phyloP scores from a whole-genome alignment of 2,113 vertebrate species.

The Colius striatus region DNA sequence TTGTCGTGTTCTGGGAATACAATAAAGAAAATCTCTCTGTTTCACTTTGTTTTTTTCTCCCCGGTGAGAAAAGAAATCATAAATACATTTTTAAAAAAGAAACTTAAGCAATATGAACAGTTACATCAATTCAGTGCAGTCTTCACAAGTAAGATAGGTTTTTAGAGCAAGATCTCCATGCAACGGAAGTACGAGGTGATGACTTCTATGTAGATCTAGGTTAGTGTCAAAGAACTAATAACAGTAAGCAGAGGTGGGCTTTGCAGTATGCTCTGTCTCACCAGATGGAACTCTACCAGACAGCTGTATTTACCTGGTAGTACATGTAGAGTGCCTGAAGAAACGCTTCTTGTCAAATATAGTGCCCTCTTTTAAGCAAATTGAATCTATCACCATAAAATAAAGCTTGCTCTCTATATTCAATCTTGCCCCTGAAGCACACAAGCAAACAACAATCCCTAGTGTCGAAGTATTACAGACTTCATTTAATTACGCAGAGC shows the following conservation, averaged over 20 bases:
- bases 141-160: not conserved
- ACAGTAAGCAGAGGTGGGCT: not conserved
- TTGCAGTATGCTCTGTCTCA: not conserved
- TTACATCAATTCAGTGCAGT: not conserved
- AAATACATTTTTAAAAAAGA: not conserved
- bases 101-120: not conserved
- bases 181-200: not conserved
- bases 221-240: not conserved
- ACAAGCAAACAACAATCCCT: conserved; percentile 12
- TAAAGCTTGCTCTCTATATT: not conserved
- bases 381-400: not conserved
- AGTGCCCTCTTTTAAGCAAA: not conserved
- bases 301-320: not conserved
- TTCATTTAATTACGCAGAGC: conserved; percentile 33
- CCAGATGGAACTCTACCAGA: conserved; percentile 18
- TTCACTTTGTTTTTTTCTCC: not conserved
- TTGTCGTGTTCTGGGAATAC: not conserved
- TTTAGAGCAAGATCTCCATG: not conserved
- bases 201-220: not conserved
- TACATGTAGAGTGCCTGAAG: not conserved
- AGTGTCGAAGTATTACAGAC: not conserved
- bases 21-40: not conserved
- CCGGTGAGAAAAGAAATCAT: not conserved
- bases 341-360: not conserved
- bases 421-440: not conserved